Conservation (phyloP, 2,113 vertebrate species). For the Megalops atlanticus region DNA sequence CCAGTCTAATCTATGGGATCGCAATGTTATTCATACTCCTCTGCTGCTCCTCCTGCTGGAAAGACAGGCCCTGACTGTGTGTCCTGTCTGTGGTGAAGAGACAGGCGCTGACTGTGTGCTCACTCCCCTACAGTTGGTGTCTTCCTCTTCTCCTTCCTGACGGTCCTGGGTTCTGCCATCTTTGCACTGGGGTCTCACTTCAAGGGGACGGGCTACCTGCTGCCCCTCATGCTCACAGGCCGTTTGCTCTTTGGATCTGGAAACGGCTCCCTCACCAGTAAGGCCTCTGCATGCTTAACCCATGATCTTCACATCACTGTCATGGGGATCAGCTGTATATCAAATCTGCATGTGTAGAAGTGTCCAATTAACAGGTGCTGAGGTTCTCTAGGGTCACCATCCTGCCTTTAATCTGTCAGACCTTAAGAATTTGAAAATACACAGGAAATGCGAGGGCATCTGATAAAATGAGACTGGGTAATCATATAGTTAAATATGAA, state of each 20-base stretch:
- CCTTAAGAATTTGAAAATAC: background rate
- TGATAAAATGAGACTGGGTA: background rate
- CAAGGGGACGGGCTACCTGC: constrained; percentile 72
- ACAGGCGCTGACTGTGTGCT: background rate
- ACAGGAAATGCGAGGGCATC: background rate
- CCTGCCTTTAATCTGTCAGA: background rate
- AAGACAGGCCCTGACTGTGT: constrained; percentile 9
- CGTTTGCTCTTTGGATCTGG: constrained; percentile 79
- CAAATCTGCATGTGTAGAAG: background rate
- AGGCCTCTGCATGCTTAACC: constrained; percentile 22
- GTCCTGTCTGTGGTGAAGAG: constrained; percentile 20
- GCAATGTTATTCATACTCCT: too few species aligned
- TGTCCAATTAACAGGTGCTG: background rate
- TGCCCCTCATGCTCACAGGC: constrained; percentile 79
- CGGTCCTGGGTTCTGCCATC: constrained; percentile 73
- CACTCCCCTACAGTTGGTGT: constrained; percentile 66
- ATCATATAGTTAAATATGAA: background rate
- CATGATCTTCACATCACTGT: background rate
- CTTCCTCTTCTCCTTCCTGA: constrained; percentile 78
- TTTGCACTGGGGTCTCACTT: constrained; percentile 83
- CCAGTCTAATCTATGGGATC: too few species aligned
- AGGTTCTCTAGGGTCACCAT: background rate
- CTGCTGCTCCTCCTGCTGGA: too few species aligned
- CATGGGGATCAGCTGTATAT: background rate
- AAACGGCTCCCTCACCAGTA: constrained; percentile 79